A percentile compares a stretch with the other conserved stretches of the same genome.
phyloP scores from a whole-genome alignment of 2,888 invertebrate genomes.

The Halocaridina rubra region DNA sequence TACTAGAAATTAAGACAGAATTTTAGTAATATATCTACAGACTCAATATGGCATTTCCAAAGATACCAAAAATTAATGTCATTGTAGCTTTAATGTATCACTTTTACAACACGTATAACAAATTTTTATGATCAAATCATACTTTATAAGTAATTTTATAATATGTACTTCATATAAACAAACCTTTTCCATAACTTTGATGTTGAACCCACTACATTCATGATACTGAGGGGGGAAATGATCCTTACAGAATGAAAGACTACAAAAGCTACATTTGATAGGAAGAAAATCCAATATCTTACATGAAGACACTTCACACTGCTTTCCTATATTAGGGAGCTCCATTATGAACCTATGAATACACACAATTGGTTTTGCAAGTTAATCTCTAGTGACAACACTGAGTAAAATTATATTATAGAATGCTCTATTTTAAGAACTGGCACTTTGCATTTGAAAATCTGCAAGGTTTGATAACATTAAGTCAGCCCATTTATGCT shows the following conservation, averaged over 20 bases:
- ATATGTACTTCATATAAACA: too few relatives aligned
- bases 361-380: neutral
- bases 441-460: slow-evolving; percentile 23
- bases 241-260: slow-evolving; percentile 76
- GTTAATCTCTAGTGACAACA: neutral
- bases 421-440: too few relatives aligned
- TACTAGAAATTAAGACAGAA: too few relatives aligned
- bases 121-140: too few relatives aligned
- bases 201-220: slow-evolving; percentile 69
- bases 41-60: too few relatives aligned
- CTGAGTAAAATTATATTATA: neutral
- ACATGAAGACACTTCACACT: slow-evolving; percentile 75
- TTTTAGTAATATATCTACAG: too few relatives aligned
- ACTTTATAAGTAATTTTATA: too few relatives aligned
- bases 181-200: slow-evolving; percentile 5
- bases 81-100: too few relatives aligned
- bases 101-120: too few relatives aligned
- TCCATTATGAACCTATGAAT: slow-evolving; percentile 69
- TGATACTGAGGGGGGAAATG: slow-evolving; percentile 75
- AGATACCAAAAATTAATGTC: too few relatives aligned
- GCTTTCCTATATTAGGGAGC: slow-evolving; percentile 78
- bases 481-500: slow-evolving; percentile 77
- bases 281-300: slow-evolving; percentile 81
- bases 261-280: slow-evolving; percentile 75
- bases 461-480: slow-evolving; percentile 65